Conservation (phyloP, 1,140 invertebrate species). For the Oppia nitens region DNA sequence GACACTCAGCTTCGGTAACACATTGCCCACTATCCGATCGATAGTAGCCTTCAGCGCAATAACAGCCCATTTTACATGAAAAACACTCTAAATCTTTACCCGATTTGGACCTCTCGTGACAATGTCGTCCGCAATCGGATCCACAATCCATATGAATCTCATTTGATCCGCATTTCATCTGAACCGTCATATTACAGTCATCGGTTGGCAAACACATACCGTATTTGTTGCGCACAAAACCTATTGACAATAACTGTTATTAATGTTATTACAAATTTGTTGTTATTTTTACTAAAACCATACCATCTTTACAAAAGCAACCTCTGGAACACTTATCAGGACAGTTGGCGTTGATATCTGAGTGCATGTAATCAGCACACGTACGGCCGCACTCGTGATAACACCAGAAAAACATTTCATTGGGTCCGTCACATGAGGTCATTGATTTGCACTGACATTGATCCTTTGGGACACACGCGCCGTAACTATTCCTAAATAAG, state of each 20-base stretch:
- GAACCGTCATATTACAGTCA: not conserved
- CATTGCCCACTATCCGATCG: not conserved
- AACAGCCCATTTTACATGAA: not conserved
- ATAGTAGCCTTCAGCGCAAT: not conserved
- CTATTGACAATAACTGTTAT: too few relatives aligned
- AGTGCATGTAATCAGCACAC: not conserved
- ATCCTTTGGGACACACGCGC: constrained; percentile 5
- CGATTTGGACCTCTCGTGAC: not conserved
- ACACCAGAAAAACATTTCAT: not conserved
- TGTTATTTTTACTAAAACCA: not conserved
- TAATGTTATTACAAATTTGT: too few relatives aligned
- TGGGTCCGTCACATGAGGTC: not conserved
- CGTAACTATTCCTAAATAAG: constrained; percentile 10
- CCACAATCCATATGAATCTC: not conserved
- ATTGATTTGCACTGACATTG: not conserved
- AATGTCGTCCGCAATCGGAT: not conserved
- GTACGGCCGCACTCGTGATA: not conserved
- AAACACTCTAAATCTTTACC: not conserved
- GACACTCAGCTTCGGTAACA: not conserved
- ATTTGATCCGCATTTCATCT: not conserved
- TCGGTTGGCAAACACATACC: not conserved
- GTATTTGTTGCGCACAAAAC: not conserved
- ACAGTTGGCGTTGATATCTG: not conserved
- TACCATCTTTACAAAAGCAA: not conserved
- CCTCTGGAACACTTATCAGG: not conserved